Evolutionary conservation across 2,888 invertebrate species (phyloP).

Genomic region (Fabriciana adippe): DNA sequence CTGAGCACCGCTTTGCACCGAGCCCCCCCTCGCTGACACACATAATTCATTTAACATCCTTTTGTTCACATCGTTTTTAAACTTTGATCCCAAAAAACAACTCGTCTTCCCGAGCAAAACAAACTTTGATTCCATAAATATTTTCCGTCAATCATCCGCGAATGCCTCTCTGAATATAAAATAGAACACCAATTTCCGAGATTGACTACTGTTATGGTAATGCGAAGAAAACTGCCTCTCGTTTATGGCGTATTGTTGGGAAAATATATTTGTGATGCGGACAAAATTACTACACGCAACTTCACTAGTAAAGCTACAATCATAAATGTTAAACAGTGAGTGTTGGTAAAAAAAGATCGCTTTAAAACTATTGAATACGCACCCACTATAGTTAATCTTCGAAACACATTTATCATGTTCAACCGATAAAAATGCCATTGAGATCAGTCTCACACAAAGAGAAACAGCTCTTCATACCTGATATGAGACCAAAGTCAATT

Average conservation of each 20-base stretch:
- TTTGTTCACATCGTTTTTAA: conserved; percentile 42
- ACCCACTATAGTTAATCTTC: conserved; percentile 70
- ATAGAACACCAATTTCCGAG: conserved; percentile 47
- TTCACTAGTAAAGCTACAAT: no score
- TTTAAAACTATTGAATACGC: conserved; percentile 42
- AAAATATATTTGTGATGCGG: conserved; percentile 14
- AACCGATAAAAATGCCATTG: conserved; percentile 79
- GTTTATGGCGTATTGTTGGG: conserved; percentile 51
- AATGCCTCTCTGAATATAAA: conserved; percentile 61
- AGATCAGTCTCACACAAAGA: conserved; percentile 76
- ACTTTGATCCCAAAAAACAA: conserved; percentile 36
- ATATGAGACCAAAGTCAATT: conserved; percentile 78
- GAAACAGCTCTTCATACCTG: conserved; percentile 71
- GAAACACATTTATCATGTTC: conserved; percentile 80
- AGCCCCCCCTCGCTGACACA: conserved; percentile 50
- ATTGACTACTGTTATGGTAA: conserved; percentile 61
- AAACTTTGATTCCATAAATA: conserved; percentile 44
- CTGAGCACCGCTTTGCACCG: conserved; percentile 58
- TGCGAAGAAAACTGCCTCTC: conserved; percentile 49
- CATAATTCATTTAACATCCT: conserved; percentile 49
- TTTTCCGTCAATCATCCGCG: conserved; percentile 42
- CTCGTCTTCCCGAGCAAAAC: conserved; percentile 39
- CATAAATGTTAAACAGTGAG: no score
- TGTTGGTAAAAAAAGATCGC: not conserved
- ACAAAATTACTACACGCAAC: no score